Conservation (phyloP, 2,113 vertebrate genomes). For the Eptesicus fuscus region DNA sequence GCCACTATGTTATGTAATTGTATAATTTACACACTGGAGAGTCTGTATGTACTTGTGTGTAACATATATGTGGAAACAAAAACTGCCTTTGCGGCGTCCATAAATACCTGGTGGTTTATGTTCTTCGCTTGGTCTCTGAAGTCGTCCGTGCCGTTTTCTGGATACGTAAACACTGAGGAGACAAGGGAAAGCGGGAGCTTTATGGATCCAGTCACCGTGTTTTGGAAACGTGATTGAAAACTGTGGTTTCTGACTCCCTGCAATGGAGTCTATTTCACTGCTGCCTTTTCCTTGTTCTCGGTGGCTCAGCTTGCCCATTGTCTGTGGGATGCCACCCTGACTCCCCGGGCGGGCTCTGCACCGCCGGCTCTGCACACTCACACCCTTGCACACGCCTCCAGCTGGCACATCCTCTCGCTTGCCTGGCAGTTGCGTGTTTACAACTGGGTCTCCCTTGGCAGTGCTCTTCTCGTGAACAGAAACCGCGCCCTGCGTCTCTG, state of each 20-base stretch:
- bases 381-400: rapidly evolving
- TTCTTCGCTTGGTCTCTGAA: constrained; percentile 86
- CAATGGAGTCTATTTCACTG: background rate
- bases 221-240: background rate
- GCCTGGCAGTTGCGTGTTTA: background rate
- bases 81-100: background rate
- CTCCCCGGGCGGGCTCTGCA: rapidly evolving
- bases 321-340: background rate
- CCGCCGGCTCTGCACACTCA: rapidly evolving
- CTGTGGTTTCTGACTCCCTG: background rate
- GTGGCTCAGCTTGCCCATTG: rapidly evolving
- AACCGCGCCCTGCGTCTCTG: background rate
- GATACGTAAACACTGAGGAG: constrained; percentile 90
- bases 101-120: constrained; percentile 81
- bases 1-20: background rate
- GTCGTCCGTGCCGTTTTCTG: constrained; percentile 91
- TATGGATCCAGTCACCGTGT: background rate
- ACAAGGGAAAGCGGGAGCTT: constrained; percentile 65
- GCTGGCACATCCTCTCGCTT: rapidly evolving
- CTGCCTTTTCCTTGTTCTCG: background rate
- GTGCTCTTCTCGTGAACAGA: background rate
- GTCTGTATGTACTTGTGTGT: background rate
- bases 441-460: background rate
- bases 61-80: background rate
- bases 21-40: background rate